phyloP scores from a whole-genome alignment of 2,888 invertebrate genomes.

The Andrena bucephala region DNA sequence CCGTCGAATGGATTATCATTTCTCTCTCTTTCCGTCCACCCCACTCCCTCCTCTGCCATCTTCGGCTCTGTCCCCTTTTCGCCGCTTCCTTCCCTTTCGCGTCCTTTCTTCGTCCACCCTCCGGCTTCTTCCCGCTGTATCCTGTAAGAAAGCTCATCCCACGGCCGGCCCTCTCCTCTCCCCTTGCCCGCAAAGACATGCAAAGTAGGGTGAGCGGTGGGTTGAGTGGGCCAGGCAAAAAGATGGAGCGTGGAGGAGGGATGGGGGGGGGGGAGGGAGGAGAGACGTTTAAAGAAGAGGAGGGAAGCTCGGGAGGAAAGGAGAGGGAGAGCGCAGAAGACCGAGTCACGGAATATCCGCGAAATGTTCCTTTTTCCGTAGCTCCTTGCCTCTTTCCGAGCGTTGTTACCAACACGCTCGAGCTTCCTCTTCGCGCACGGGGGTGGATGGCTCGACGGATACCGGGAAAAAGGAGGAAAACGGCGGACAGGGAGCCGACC shows the following conservation, averaged over 20 bases:
- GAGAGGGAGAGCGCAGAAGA: conserved; percentile 16
- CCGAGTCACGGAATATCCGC: conserved; percentile 37
- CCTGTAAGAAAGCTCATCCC: conserved; percentile 68
- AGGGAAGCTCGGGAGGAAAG: background rate
- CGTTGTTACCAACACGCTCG: conserved; percentile 72
- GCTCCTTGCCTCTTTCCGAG: conserved; percentile 65
- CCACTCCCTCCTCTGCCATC: conserved; percentile 37
- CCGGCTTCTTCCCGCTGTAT: conserved; percentile 62
- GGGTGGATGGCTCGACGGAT: conserved; percentile 63
- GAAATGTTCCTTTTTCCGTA: conserved; percentile 70
- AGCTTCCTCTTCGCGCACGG: conserved; percentile 57
- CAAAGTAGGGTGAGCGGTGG: conserved; percentile 69
- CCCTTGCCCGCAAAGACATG: conserved; percentile 70
- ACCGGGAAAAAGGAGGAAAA: conserved; percentile 43
- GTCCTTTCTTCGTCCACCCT: conserved; percentile 38
- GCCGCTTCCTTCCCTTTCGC: conserved; percentile 34
- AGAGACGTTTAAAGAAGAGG: conserved; percentile 3
- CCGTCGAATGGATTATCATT: conserved; percentile 84
- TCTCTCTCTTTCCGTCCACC: conserved; percentile 70
- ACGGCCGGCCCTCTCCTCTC: background rate
- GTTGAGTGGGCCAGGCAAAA: conserved; percentile 33
- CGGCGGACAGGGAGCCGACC: conserved; percentile 45
- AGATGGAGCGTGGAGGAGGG: background rate
- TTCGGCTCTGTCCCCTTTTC: conserved; percentile 43
- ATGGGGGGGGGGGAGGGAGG: background rate